phyloP scores from a whole-genome alignment of 2,888 invertebrate species.

The Acleris emargana region DNA sequence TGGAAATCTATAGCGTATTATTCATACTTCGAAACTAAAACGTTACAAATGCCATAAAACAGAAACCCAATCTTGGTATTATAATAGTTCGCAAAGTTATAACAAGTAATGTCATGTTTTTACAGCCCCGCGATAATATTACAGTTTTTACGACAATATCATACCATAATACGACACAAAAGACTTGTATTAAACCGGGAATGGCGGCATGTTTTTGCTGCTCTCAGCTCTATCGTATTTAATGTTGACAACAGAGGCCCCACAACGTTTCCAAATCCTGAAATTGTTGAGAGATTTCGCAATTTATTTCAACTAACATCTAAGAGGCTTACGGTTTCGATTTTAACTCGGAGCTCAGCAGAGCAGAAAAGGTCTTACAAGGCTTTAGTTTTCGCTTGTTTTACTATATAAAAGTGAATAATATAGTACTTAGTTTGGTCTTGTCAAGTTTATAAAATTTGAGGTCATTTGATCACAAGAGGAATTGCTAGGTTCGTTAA shows the following conservation, averaged over 20 bases:
- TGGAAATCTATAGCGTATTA: background rate
- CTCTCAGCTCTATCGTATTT: slow-evolving; percentile 17
- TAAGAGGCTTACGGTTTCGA: slow-evolving; percentile 24
- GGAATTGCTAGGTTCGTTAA: too few relatives aligned
- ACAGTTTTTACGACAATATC: slow-evolving; percentile 32
- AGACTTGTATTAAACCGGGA: slow-evolving; percentile 28
- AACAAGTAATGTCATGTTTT: slow-evolving; percentile 30
- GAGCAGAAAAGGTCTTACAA: slow-evolving; percentile 1
- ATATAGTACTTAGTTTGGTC: background rate
- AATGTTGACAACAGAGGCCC: slow-evolving; percentile 15
- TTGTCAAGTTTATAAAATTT: too few relatives aligned
- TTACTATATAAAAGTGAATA: background rate
- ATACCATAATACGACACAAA: slow-evolving; percentile 29
- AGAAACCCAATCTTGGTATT: slow-evolving; percentile 18
- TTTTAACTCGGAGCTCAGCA: slow-evolving; percentile 16
- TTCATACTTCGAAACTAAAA: background rate
- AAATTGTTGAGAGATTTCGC: slow-evolving; percentile 21
- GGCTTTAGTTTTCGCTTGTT: background rate
- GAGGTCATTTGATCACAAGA: too few relatives aligned
- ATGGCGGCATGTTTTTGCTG: slow-evolving; percentile 15
- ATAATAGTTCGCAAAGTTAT: slow-evolving; percentile 26
- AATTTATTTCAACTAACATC: slow-evolving; percentile 27
- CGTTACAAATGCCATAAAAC: slow-evolving; percentile 6
- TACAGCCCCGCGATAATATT: slow-evolving; percentile 30
- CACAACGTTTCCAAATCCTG: slow-evolving; percentile 8